Evolutionary conservation across 2,113 vertebrate genomes (phyloP).

Genomic region (Corythaeola cristata): DNA sequence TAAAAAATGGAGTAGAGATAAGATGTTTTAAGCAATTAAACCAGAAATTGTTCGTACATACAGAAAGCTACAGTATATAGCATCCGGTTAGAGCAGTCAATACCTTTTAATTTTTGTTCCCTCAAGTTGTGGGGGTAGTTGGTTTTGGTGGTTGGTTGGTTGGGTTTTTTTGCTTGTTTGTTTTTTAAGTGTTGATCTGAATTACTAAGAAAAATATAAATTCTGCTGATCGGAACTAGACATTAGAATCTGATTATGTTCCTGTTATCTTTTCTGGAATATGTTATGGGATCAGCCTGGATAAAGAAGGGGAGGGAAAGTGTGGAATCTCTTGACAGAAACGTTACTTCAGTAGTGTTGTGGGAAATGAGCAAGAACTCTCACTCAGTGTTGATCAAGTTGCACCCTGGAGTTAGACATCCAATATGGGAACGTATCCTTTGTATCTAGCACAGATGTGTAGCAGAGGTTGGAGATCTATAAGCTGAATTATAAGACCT

Average conservation of each 20-base stretch:
- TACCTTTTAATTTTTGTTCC: background rate
- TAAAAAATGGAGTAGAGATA: background rate
- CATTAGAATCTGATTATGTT: background rate
- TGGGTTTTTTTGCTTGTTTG: no score
- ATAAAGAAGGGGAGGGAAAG: background rate
- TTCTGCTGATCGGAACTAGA: background rate
- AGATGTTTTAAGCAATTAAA: background rate
- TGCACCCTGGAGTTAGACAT: background rate
- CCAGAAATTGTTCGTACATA: background rate
- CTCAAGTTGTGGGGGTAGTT: background rate
- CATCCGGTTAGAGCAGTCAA: background rate
- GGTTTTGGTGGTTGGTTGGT: background rate
- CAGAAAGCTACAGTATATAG: background rate
- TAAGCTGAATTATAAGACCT: background rate
- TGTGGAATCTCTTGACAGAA: background rate
- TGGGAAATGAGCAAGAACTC: background rate
- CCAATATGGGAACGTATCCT: background rate
- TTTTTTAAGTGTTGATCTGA: background rate
- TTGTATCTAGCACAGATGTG: background rate
- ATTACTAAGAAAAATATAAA: background rate
- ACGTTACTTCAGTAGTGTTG: background rate
- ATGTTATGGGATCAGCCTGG: background rate
- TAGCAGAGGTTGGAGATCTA: background rate
- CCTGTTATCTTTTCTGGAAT: background rate
- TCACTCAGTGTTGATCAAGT: background rate